Conservation (phyloP, 2,888 invertebrate genomes). For the Lasioglossum leucozonium region DNA sequence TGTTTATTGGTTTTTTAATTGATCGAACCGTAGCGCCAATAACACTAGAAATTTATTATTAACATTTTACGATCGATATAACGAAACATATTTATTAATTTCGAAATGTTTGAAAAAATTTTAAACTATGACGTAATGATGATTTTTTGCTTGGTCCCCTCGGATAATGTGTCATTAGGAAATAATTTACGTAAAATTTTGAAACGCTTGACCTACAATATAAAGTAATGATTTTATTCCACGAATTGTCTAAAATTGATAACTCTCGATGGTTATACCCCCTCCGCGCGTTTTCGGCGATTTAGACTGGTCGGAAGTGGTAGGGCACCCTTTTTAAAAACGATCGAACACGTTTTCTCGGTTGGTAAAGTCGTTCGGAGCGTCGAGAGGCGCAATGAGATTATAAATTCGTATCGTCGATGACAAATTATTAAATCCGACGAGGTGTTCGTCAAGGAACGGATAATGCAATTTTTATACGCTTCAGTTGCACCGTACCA, state of each 20-base stretch:
- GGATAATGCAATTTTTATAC: constrained; percentile 72
- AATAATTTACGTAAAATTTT: neutral
- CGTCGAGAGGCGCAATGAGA: constrained; percentile 47
- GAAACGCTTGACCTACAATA: neutral
- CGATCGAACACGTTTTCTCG: constrained; percentile 31
- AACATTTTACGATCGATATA: too few relatives aligned
- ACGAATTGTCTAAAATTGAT: neutral
- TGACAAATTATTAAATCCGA: constrained; percentile 71
- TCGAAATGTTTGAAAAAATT: too few relatives aligned
- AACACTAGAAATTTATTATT: too few relatives aligned
- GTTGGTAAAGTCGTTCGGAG: constrained; percentile 35
- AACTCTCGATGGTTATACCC: neutral
- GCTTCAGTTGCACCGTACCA: constrained; percentile 68
- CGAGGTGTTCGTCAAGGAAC: constrained; percentile 71
- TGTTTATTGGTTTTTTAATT: too few relatives aligned
- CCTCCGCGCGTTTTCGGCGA: neutral
- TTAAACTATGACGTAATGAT: too few relatives aligned
- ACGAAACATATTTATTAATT: too few relatives aligned
- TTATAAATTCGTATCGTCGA: constrained; percentile 71
- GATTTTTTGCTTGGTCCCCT: neutral
- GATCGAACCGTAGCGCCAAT: too few relatives aligned
- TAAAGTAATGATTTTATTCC: neutral
- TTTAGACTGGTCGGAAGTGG: neutral
- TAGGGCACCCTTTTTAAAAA: constrained; percentile 25
- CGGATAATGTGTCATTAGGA: neutral